Evolutionary conservation across 2,113 vertebrate genomes (phyloP).

Genomic region (Hippocampus zosterae): DNA sequence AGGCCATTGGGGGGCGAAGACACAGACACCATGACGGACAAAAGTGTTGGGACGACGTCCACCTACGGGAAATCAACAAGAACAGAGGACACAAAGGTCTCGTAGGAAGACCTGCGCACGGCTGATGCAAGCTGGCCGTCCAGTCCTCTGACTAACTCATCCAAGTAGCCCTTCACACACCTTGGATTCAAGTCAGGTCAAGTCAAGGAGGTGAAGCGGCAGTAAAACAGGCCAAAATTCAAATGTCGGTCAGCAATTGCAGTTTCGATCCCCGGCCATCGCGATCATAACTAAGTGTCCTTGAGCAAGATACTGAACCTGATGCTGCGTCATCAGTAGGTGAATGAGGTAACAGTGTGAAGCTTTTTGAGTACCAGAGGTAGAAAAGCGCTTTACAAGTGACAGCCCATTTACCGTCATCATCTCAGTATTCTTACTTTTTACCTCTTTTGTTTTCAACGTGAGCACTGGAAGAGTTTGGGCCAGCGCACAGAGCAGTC

Average conservation of each 20-base stretch:
- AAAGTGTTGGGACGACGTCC: neutral
- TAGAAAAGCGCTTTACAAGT: too few species aligned
- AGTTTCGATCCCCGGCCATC: too few species aligned
- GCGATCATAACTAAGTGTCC: too few species aligned
- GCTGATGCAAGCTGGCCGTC: neutral
- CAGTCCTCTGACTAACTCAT: too few species aligned
- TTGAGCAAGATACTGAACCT: too few species aligned
- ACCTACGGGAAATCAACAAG: neutral
- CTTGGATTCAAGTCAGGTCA: neutral
- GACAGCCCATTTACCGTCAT: neutral
- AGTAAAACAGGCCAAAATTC: too few species aligned
- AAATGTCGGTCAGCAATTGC: too few species aligned
- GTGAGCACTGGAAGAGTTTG: neutral
- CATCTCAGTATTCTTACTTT: neutral
- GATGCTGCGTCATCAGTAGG: too few species aligned
- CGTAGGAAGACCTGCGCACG: neutral
- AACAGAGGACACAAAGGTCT: neutral
- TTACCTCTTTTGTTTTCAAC: neutral
- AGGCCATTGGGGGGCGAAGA: slow-evolving; percentile 48
- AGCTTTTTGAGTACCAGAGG: too few species aligned
- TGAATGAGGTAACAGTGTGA: too few species aligned
- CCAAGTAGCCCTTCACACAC: neutral
- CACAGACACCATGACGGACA: slow-evolving; percentile 4
- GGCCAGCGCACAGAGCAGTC: neutral
- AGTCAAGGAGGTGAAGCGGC: neutral